Percentiles rank a stretch among this genome's conserved stretches.
Conservation (phyloP, 2,888 invertebrate genomes). For the Harpalus rubripes region DNA sequence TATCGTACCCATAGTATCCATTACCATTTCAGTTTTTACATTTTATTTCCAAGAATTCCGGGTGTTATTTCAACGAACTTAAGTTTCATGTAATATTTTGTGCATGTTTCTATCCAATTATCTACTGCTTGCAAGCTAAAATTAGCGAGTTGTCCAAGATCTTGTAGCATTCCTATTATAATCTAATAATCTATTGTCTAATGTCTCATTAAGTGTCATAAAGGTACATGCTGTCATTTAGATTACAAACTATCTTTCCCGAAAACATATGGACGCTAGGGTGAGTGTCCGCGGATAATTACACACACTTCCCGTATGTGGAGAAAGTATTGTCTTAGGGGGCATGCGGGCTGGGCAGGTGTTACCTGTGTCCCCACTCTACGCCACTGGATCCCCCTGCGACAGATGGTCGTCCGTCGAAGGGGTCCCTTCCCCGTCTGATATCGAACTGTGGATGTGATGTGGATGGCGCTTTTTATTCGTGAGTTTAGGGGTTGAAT, state of each 20-base stretch:
- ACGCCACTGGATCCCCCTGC: slow-evolving; percentile 36
- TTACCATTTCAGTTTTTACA: not conserved
- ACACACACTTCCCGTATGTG: slow-evolving; percentile 50
- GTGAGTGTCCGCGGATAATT: slow-evolving; percentile 47
- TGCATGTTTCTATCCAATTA: not conserved
- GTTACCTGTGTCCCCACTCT: slow-evolving; percentile 48
- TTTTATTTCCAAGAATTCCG: not conserved
- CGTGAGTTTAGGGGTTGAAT: slow-evolving; percentile 24
- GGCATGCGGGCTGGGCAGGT: slow-evolving; percentile 55
- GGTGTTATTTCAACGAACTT: too few species aligned
- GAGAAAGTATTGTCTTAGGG: slow-evolving; percentile 56
- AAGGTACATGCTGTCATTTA: slow-evolving; percentile 58
- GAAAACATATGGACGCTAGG: slow-evolving; percentile 63
- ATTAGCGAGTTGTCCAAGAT: not conserved
- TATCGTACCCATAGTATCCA: not conserved
- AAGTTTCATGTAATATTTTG: too few species aligned
- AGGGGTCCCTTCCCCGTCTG: slow-evolving; percentile 27
- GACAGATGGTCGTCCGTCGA: slow-evolving; percentile 30
- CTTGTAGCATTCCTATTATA: slow-evolving; percentile 8
- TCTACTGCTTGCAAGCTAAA: not conserved
- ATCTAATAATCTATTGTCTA: slow-evolving; percentile 43
- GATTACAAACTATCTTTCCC: slow-evolving; percentile 59
- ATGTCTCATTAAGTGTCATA: slow-evolving; percentile 36
- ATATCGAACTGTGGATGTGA: slow-evolving; percentile 41
- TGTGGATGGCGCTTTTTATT: slow-evolving; percentile 42